Evolutionary conservation across 1,140 invertebrate species (phyloP).

Genomic region (Pinna nobilis): DNA sequence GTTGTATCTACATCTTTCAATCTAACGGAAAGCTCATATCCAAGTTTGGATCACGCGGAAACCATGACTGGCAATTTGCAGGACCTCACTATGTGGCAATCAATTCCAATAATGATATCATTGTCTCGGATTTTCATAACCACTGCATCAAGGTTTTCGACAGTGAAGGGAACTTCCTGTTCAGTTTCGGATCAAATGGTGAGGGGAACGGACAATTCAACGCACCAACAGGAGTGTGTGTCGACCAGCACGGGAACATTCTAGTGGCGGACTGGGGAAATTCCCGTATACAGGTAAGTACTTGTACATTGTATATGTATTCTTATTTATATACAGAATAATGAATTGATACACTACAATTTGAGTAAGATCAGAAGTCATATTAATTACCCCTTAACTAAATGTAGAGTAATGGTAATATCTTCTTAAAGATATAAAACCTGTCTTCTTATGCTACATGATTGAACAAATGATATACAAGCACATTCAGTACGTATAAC

Average conservation of each 20-base stretch:
- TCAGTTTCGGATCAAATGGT: slow-evolving; percentile 74
- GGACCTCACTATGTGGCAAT: slow-evolving; percentile 80
- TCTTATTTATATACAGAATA: too few species aligned
- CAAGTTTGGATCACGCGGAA: slow-evolving; percentile 73
- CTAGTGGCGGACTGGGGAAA: slow-evolving; percentile 80
- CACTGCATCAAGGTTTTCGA: slow-evolving; percentile 78
- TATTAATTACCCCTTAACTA: too few species aligned
- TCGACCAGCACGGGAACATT: slow-evolving; percentile 78
- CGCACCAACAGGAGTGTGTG: slow-evolving; percentile 79
- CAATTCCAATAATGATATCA: slow-evolving; percentile 76
- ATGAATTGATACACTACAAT: too few species aligned
- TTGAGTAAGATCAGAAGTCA: too few species aligned
- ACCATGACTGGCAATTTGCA: slow-evolving; percentile 77
- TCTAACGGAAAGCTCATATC: slow-evolving; percentile 75
- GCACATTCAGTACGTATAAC: too few species aligned
- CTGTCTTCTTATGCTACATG: too few species aligned
- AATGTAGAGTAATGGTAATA: too few species aligned
- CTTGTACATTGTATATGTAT: background rate
- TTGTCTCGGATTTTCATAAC: slow-evolving; percentile 80
- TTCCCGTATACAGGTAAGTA: slow-evolving; percentile 77
- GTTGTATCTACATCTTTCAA: slow-evolving; percentile 77
- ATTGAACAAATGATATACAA: too few species aligned
- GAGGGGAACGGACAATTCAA: slow-evolving; percentile 80
- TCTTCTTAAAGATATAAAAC: too few species aligned
- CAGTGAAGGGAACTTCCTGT: slow-evolving; percentile 69